These are phyloP conservation scores for Drosophila maculinotata DNA, from an alignment of 2,888 invertebrate species.

Conservation along the genomic window DNA sequence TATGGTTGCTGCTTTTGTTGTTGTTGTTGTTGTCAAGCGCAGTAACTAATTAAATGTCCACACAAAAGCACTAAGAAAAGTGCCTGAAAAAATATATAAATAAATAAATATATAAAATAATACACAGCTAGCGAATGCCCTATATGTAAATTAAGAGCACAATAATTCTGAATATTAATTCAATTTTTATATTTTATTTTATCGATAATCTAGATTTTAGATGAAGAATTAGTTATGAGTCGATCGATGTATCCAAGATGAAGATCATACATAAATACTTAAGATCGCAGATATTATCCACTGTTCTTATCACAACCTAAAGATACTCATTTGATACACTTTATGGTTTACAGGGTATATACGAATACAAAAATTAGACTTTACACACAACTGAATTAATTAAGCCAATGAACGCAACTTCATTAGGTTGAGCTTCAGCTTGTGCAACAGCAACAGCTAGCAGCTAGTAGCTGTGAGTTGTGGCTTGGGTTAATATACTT, in stretches of 20 bases:
- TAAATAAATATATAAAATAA: too few relatives aligned
- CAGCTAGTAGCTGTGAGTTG: conserved; percentile 27
- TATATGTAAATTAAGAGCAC: background rate
- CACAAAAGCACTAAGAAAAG: conserved; percentile 11
- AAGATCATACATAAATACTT: too few relatives aligned
- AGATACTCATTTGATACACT: background rate
- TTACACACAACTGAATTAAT: conserved; percentile 63
- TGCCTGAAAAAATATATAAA: background rate
- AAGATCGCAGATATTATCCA: too few relatives aligned
- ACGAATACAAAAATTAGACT: conserved; percentile 16
- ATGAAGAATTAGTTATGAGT: too few relatives aligned
- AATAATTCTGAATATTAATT: background rate
- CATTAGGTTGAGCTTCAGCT: conserved; percentile 48
- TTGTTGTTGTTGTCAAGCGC: conserved; percentile 45
- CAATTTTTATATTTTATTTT: background rate
- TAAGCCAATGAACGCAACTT: conserved; percentile 61
- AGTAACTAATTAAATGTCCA: conserved; percentile 59
- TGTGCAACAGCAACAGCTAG: background rate
- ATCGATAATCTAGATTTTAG: too few relatives aligned
- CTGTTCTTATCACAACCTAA: background rate
- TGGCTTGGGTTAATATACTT: conserved; percentile 45
- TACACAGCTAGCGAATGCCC: conserved; percentile 4
- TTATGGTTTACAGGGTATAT: conserved; percentile 1
- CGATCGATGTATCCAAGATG: too few relatives aligned
- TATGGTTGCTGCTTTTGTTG: conserved; percentile 6